Base-by-base conservation (phyloP, 2,797 vertebrate genomes). In the Xyrichtys novacula region DNA sequence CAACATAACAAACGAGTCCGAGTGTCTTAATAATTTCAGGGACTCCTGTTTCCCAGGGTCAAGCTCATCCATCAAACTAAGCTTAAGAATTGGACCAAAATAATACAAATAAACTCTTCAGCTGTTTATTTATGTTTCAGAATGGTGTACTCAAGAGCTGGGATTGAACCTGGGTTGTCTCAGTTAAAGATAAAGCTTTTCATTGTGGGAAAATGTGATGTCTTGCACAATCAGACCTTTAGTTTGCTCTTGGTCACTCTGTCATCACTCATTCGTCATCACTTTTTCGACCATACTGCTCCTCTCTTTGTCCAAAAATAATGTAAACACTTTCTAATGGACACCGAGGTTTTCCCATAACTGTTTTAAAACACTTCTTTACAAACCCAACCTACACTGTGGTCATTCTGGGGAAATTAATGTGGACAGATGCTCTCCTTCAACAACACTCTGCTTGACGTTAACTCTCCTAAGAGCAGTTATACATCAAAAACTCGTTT, bases 351-450 rank as follows among this genome's bases (percentile, higher is more conserved):
- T 42, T 52, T 26, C 20, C 19, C 55, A 20, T 46, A 4, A 16
- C 36, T 42, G 54, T 19, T 50, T 36, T 16, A 17, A 63, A 17
- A 6, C 5, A 1, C 7, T 5, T 49, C 11, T 43, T 63, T 42
- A 14, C 22, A 14, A 32, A 4, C 20, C 46, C 2, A n/a, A 22
- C 19, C 6, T n/a, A 5, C 15, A 20, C 22, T 12, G 0, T 40
- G 7, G 59, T 39, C 19, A 34, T 40, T 2, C 3, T 1, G 26
- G 17, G 23, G 16, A 34, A 23, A n/a, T 43, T 3, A n/a, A 56
- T 20, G 50, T 31, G 22, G 43, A 25, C 60, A 71, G 67, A 67
- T 49, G 53, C 47, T 71, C 22, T 28, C 40, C 39, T 38, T 28
- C 49, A 49, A 32, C 15, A 9, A 5, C 34, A 5, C 31, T 47